Conservation (phyloP, 2,113 vertebrate species). For the Atherinomorus stipes region DNA sequence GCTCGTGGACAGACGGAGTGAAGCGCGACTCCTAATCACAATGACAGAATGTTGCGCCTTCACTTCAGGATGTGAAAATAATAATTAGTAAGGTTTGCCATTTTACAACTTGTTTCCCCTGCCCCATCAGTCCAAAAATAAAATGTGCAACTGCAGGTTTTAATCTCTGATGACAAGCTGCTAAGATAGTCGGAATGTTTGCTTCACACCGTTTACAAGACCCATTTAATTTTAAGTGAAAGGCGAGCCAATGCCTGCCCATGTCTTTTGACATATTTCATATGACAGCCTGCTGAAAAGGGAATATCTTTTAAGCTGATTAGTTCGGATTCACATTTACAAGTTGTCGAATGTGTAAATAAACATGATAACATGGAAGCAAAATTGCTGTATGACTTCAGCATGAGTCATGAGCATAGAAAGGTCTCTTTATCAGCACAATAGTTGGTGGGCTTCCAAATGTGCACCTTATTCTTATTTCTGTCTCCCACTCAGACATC, state of each 20-base stretch:
- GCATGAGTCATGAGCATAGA: neutral
- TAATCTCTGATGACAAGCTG: neutral
- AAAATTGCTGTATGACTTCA: neutral
- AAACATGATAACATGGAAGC: neutral
- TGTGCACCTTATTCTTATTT: neutral
- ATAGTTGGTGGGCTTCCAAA: neutral
- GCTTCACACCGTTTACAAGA: neutral
- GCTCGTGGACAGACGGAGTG: no score
- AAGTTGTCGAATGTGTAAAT: neutral
- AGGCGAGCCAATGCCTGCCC: neutral
- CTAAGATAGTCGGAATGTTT: neutral
- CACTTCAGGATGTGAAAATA: neutral
- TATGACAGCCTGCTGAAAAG: neutral
- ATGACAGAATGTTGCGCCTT: no score
- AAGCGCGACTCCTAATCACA: no score
- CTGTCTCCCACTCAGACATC: neutral
- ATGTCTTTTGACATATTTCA: neutral
- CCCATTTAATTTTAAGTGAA: neutral
- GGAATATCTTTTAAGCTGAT: neutral
- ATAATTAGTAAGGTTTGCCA: neutral
- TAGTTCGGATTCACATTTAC: neutral
- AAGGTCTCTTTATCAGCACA: neutral
- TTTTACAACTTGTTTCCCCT: neutral
- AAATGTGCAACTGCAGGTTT: neutral
- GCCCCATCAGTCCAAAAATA: neutral